phyloP scores from a whole-genome alignment of 2,797 vertebrate genomes.

The Melanogrammus aeglefinus region DNA sequence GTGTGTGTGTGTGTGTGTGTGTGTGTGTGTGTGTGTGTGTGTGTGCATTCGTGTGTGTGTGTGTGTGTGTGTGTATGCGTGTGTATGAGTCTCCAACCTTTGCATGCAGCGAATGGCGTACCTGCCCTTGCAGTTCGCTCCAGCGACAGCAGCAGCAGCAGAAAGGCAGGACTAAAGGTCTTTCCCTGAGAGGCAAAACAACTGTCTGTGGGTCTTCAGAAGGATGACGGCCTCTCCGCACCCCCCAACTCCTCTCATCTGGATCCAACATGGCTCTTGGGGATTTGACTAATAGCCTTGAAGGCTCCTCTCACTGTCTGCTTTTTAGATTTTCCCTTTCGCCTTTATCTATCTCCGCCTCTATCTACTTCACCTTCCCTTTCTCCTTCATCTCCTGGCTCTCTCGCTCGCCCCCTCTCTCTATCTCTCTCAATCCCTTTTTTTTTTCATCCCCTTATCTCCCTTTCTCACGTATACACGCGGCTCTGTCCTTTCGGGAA shows the following conservation, averaged over 20 bases:
- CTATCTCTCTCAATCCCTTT: background rate
- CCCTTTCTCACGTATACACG: constrained; percentile 16
- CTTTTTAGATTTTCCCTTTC: constrained; percentile 37
- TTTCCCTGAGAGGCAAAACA: constrained; percentile 48
- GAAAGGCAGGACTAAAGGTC: constrained; percentile 36
- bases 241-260: constrained; percentile 42
- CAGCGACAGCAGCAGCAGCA: constrained; percentile 29
- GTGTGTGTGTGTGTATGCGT: too few relatives aligned
- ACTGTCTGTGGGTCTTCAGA: constrained; percentile 46
- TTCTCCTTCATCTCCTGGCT: background rate
- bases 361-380: constrained; percentile 1
- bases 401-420: background rate
- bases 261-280: constrained; percentile 43
- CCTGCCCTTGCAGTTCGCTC: constrained; percentile 28
- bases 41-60: background rate
- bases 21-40: too few relatives aligned
- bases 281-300: constrained; percentile 50
- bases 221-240: constrained; percentile 46
- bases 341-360: background rate
- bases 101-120: constrained; percentile 28
- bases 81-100: constrained; percentile 4
- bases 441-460: constrained; percentile 15
- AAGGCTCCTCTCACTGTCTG: constrained; percentile 36
- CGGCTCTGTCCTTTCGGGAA: constrained; percentile 35
- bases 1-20: too few relatives aligned